Evolutionary conservation across 1,140 invertebrate genomes (phyloP).

Genomic region (Chironomus striatipennis): DNA sequence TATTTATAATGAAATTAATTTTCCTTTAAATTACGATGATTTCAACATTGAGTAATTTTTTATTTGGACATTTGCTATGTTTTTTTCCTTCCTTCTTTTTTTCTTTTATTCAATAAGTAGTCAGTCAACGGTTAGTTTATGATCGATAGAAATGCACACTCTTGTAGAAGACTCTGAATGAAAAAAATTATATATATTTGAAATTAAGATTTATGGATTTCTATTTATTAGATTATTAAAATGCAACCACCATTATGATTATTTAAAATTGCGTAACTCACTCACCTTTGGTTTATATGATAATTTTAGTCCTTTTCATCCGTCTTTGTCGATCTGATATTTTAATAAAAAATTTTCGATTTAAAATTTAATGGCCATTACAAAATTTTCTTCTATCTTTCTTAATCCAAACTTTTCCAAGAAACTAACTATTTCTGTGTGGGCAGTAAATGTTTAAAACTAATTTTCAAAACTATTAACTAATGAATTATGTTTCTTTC

Average conservation of each 20-base stretch:
- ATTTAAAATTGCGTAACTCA: too few relatives aligned
- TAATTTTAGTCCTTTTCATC: not conserved
- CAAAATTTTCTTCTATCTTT: not conserved
- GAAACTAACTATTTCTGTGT: not conserved
- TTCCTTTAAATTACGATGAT: not conserved
- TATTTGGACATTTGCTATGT: not conserved
- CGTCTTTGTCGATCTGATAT: not conserved
- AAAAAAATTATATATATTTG: not conserved
- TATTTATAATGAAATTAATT: not conserved
- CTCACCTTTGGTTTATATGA: not conserved
- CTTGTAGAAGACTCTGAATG: not conserved
- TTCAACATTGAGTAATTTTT: not conserved
- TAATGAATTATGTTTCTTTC: not conserved
- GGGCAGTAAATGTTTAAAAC: not conserved
- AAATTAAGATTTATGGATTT: not conserved
- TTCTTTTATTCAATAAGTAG: not conserved
- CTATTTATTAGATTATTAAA: too few relatives aligned
- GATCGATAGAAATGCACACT: slow-evolving; percentile 2
- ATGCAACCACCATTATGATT: too few relatives aligned
- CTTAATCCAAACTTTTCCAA: not conserved
- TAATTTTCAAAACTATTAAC: not conserved
- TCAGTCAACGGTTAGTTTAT: not conserved
- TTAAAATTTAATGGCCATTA: not conserved
- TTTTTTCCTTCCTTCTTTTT: not conserved
- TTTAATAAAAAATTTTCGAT: not conserved